Evolutionary conservation across 2,113 vertebrate species (phyloP).

Genomic region (Alaudala cheleensis): DNA sequence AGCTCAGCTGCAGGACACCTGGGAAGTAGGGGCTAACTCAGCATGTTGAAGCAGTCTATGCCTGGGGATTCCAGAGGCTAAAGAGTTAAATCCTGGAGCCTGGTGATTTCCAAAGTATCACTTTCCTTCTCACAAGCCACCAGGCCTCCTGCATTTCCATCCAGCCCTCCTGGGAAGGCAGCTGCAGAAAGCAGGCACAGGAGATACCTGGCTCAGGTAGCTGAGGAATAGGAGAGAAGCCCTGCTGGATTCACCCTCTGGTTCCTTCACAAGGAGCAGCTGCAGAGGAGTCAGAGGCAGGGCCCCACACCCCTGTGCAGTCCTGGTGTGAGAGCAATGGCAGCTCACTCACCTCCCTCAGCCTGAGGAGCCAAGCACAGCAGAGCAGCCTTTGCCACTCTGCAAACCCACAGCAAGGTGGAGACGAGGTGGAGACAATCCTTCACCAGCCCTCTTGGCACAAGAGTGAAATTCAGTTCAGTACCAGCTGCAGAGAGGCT

Average conservation of each 20-base stretch:
- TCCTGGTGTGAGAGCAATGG: neutral
- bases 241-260: neutral
- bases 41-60: neutral
- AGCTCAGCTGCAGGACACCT: neutral
- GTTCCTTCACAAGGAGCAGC: neutral
- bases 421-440: neutral
- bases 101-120: neutral
- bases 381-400: neutral
- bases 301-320: neutral
- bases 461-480: neutral
- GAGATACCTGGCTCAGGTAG: slow-evolving; percentile 6
- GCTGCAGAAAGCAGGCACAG: slow-evolving; percentile 27
- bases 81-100: neutral
- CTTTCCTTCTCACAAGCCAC: slow-evolving; percentile 4
- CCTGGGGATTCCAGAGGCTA: neutral
- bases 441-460: neutral
- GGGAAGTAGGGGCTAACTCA: neutral
- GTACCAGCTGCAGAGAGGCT: neutral
- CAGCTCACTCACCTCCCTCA: neutral
- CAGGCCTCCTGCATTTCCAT: neutral
- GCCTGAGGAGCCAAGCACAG: neutral
- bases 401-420: neutral
- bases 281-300: neutral
- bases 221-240: neutral
- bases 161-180: slow-evolving; percentile 21